Percentiles rank a stretch among this genome's conserved stretches.
These are phyloP conservation scores for Euura lappo DNA, from an alignment of 1,140 invertebrate species.

Conservation along the genomic window DNA sequence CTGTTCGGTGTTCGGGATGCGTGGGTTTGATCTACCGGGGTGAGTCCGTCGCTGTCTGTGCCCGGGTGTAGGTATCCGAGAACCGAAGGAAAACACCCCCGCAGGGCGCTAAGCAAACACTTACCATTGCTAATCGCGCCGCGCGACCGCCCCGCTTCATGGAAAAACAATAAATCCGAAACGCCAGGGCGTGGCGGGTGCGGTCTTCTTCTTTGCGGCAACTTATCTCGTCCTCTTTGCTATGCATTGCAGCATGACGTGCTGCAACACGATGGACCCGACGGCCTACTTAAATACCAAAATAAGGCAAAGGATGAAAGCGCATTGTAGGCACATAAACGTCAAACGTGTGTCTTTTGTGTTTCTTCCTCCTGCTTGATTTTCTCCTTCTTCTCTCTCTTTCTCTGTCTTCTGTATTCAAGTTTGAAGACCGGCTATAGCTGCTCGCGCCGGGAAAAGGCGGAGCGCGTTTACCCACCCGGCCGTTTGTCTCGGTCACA, in stretches of 20 bases:
- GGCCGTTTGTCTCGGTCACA: too few relatives aligned
- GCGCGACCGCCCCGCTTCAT: conserved; percentile 26
- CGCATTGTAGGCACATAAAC: background rate
- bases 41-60: background rate
- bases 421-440: too few relatives aligned
- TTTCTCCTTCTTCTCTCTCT: too few relatives aligned
- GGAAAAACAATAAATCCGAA: conserved; percentile 36
- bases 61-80: conserved; percentile 9
- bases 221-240: background rate
- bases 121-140: conserved; percentile 37
- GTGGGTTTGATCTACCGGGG: too few relatives aligned
- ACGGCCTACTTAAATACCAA: conserved; percentile 1
- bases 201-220: background rate
- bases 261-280: background rate
- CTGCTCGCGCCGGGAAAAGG: too few relatives aligned
- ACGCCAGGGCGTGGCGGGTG: conserved; percentile 21
- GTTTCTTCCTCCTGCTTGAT: background rate
- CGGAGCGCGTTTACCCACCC: too few relatives aligned
- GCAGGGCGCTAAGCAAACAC: conserved; percentile 44
- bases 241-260: background rate
- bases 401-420: too few relatives aligned
- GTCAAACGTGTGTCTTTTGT: background rate
- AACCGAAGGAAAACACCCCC: conserved; percentile 10
- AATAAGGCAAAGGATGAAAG: conserved; percentile 7
- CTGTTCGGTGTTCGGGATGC: background rate